Base-by-base conservation (phyloP, 2,113 vertebrate species). In the Engraulis encrasicolus region DNA sequence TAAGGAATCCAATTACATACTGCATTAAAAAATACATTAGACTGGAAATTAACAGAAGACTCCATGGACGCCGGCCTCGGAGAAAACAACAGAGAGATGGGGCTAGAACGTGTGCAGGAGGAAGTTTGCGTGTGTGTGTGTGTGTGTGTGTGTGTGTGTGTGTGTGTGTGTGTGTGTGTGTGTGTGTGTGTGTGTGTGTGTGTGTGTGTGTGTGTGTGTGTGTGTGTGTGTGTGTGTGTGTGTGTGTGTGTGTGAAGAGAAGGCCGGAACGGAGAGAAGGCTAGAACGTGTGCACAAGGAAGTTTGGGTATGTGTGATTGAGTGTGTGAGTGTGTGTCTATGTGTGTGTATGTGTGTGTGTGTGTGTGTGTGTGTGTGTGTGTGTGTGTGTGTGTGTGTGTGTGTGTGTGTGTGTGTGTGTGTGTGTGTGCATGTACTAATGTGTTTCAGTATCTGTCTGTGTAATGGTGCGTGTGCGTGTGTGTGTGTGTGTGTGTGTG, bases 1-100 rank as follows among this genome's bases (percentile, higher is more conserved):
- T 61, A 6, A 61, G 20, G 23, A 23, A 61, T 61, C 23, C 58
- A 61, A 61, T n/a, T 61, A 61, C 58, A 61, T 61, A 61, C 58
- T 61, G 58, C 58, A 61, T 61, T 61, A 61, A n/a, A 61, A 61
- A 61, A 61, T 58, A 61, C 58, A 61, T 61, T 61, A 61, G 58
- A 61, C 58, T 27, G 58, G 58, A 23, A 61, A 61, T 23, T 61
- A 6, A 61, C 5, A 9, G 58, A 61, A 9, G 58, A 61, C 58
- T 61, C 0, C n/a, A 61, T 61, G n/a, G 58, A 23, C 6, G 58
- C n/a, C n/a, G 58, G 23, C n/a, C n/a, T n/a, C n/a, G 6, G 58
- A 61, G 58, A 61, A 61, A 23, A 61, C n/a, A 61, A 61, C 40
- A 9, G 4, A 61, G 58, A 3, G n/a, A 27, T 27, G n/a, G 20